Percentiles rank a stretch among this genome's conserved stretches.
Evolutionary conservation across 1,140 invertebrate species (phyloP).

Genomic region (Mesaphorura yosii): DNA sequence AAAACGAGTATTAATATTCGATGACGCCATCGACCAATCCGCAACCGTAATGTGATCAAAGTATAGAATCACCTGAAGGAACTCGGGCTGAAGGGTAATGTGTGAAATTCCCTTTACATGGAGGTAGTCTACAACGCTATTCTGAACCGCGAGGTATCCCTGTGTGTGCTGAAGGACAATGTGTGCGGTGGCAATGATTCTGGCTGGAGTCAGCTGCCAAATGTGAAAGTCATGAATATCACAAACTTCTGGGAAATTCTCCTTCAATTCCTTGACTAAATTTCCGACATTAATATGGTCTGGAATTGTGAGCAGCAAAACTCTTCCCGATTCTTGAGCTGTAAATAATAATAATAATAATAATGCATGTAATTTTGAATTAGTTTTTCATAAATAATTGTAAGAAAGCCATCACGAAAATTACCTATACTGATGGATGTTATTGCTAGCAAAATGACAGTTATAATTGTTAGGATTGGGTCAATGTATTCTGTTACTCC

Average conservation of each 20-base stretch:
- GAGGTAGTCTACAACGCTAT: constrained; percentile 48
- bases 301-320: constrained; percentile 68
- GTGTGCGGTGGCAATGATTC: constrained; percentile 60
- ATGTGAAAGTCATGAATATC: constrained; percentile 72
- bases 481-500: constrained; percentile 52
- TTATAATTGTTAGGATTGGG: constrained; percentile 54
- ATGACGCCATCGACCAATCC: not conserved
- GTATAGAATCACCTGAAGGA: constrained; percentile 39
- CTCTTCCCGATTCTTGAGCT: constrained; percentile 66
- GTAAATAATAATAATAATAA: constrained; percentile 32
- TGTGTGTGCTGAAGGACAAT: constrained; percentile 55
- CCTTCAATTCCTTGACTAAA: constrained; percentile 42
- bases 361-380: no score
- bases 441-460: constrained; percentile 47
- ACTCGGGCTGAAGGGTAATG: constrained; percentile 68
- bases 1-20: not conserved
- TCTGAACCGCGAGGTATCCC: constrained; percentile 34
- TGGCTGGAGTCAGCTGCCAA: constrained; percentile 59
- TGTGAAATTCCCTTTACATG: constrained; percentile 58
- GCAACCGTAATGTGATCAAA: not conserved
- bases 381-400: no score
- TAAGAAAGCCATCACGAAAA: no score
- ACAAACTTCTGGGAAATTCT: constrained; percentile 61
- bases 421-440: constrained; percentile 44
- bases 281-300: constrained; percentile 55